A percentile compares a stretch with the other conserved stretches of the same genome.
These are phyloP conservation scores for Porites lobata DNA, from an alignment of 92 coral and sea anemone genomes.

Conservation along the genomic window DNA sequence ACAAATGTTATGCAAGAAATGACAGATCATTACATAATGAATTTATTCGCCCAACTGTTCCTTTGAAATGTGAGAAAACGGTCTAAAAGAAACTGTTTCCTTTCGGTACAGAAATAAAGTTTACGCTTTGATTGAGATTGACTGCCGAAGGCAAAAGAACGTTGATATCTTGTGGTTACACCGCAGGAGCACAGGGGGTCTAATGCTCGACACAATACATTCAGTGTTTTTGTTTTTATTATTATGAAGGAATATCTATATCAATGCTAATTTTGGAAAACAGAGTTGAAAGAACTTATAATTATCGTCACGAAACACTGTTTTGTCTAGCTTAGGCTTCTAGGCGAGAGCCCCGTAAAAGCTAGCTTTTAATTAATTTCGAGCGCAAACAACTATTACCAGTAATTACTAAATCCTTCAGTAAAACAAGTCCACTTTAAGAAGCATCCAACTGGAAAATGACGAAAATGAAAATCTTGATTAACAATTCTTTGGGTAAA, in stretches of 20 bases:
- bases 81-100: too few species aligned
- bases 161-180: slow-evolving; percentile 16
- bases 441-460: slow-evolving; percentile 32
- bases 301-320: slow-evolving; percentile 8
- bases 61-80: too few species aligned
- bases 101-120: neutral
- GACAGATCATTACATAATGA: too few species aligned
- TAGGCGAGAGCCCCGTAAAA: neutral
- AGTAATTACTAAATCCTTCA: neutral
- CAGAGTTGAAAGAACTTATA: neutral
- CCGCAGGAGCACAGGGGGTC: neutral
- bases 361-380: neutral
- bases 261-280: neutral
- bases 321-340: too few species aligned
- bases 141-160: neutral
- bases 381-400: neutral
- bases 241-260: neutral
- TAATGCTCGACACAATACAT: neutral
- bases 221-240: neutral
- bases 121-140: slow-evolving; percentile 7
- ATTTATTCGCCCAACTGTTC: too few species aligned
- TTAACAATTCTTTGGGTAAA: slow-evolving; percentile 6
- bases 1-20: too few species aligned
- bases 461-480: neutral
- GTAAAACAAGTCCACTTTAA: neutral